These are phyloP conservation scores for Orchestia grillus DNA, from an alignment of 1,140 invertebrate genomes.

Conservation along the genomic window DNA sequence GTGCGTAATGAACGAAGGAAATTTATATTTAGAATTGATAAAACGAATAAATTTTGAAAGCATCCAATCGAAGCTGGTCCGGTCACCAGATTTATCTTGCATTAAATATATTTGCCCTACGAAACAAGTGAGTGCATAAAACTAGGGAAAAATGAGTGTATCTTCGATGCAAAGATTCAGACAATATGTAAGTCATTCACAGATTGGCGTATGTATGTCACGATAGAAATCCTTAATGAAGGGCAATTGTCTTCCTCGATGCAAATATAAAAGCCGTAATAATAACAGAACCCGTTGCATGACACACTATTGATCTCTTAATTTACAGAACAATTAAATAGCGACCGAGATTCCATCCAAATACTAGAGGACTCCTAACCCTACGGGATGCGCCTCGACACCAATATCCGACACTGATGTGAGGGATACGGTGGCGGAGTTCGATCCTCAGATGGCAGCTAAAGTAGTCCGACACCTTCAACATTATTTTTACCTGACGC, in stretches of 20 bases:
- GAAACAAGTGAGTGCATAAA: background rate
- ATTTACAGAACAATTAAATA: background rate
- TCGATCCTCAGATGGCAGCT: background rate
- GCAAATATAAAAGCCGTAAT: background rate
- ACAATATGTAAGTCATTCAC: background rate
- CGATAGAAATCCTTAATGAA: background rate
- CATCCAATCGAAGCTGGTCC: background rate
- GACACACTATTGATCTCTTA: background rate
- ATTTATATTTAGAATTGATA: background rate
- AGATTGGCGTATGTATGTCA: background rate
- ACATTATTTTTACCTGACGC: background rate
- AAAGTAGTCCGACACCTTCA: background rate
- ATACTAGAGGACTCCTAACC: background rate
- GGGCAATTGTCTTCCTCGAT: background rate
- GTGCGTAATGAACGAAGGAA: background rate
- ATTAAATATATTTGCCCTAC: background rate
- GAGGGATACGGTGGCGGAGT: background rate
- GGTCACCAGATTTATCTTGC: background rate
- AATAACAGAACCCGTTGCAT: background rate
- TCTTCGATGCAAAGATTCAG: background rate
- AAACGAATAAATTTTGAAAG: background rate
- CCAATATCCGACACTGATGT: background rate
- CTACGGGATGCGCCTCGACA: background rate
- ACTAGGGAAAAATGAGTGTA: background rate
- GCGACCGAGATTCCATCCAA: background rate